phyloP scores from a whole-genome alignment of 2,888 invertebrate species.

The Rhorus exstirpatorius region DNA sequence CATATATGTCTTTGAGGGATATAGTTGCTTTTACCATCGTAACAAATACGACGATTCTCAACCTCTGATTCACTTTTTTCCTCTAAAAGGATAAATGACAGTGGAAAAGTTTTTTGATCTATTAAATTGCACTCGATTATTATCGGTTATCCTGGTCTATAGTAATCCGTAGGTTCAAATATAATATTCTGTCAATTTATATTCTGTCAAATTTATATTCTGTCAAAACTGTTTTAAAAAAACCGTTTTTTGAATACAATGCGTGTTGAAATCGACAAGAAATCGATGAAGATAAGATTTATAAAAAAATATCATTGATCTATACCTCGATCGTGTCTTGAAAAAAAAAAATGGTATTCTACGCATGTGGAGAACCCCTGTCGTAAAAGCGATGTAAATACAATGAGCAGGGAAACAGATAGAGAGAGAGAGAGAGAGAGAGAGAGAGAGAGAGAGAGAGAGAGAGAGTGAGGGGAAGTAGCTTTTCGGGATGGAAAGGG shows the following conservation, averaged over 20 bases:
- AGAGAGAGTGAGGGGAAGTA: constrained; percentile 46
- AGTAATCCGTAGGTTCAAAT: too few relatives aligned
- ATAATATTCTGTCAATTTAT: too few relatives aligned
- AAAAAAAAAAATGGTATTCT: background rate
- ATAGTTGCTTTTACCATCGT: constrained; percentile 75
- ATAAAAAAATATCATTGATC: background rate
- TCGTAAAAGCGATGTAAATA: constrained; percentile 67
- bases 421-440: constrained; percentile 16
- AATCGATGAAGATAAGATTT: background rate
- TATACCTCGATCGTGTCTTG: background rate
- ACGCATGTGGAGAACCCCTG: constrained; percentile 73
- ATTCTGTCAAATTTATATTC: too few relatives aligned
- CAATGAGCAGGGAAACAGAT: constrained; percentile 50
- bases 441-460: constrained; percentile 13
- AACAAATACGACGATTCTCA: constrained; percentile 56
- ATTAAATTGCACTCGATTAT: background rate
- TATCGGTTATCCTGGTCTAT: background rate
- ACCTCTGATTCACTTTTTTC: background rate
- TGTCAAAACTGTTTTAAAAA: too few relatives aligned
- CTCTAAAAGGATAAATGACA: too few relatives aligned
- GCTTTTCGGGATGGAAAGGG: constrained; percentile 72
- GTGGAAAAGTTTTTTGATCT: background rate
- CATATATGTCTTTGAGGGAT: constrained; percentile 70
- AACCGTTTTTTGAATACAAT: too few relatives aligned
- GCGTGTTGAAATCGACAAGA: too few relatives aligned